Conservation (phyloP, 2,888 invertebrate genomes). For the Eristalinus sepulchralis region DNA sequence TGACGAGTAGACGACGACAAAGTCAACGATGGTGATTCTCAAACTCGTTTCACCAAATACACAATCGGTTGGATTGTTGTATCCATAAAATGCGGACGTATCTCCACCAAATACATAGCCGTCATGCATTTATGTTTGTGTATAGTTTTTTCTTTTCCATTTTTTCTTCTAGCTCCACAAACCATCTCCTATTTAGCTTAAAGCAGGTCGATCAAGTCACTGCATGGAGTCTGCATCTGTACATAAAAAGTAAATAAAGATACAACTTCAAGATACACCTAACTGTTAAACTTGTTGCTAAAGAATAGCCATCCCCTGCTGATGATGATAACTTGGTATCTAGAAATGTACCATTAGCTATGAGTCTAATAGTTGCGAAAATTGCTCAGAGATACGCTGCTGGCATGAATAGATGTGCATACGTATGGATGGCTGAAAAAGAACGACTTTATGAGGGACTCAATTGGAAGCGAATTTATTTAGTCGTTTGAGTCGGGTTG, state of each 20-base stretch:
- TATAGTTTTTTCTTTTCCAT: too few relatives aligned
- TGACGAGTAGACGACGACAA: slow-evolving; percentile 6
- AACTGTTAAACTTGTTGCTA: slow-evolving; percentile 54
- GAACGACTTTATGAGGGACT: neutral
- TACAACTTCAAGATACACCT: slow-evolving; percentile 43
- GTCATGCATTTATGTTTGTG: slow-evolving; percentile 32
- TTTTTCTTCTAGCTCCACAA: slow-evolving; percentile 9
- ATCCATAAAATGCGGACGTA: slow-evolving; percentile 21
- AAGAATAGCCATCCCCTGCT: slow-evolving; percentile 32
- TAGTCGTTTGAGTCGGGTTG: neutral
- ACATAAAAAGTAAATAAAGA: slow-evolving; percentile 39
- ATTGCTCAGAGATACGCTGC: slow-evolving; percentile 20
- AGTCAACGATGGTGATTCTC: neutral
- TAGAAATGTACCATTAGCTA: slow-evolving; percentile 49
- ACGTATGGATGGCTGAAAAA: neutral
- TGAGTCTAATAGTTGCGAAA: slow-evolving; percentile 51
- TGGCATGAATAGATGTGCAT: slow-evolving; percentile 5
- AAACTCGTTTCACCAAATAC: slow-evolving; percentile 63
- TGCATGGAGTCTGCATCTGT: slow-evolving; percentile 49
- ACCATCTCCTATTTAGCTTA: slow-evolving; percentile 46
- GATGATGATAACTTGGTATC: slow-evolving; percentile 24
- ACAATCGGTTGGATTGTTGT: slow-evolving; percentile 35
- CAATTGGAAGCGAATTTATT: slow-evolving; percentile 8
- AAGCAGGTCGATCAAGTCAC: slow-evolving; percentile 64
- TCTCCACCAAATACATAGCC: slow-evolving; percentile 27